Base-by-base conservation (phyloP, 1,140 invertebrate species). In the Drosophila kohkoa region DNA sequence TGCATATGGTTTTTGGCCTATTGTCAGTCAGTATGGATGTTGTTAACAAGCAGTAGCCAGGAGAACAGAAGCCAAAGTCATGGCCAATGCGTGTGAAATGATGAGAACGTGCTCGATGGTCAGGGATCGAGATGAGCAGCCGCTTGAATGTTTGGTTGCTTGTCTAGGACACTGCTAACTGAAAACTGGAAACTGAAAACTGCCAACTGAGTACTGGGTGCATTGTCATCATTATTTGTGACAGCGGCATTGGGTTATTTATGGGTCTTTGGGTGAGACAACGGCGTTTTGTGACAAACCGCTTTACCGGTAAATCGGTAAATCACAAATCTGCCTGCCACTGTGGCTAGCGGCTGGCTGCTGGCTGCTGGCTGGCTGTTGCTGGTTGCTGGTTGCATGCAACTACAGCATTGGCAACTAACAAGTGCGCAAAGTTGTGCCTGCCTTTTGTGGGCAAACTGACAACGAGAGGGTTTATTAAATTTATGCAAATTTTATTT, bases 401-500 rank as follows among this genome's bases (percentile, higher is more conserved):
- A 49, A 38, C 49, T 8, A 60, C 72, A 30, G 63, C 45, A 58
- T 65, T 54, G 48, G 55, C 65, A 62, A 76, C 75, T 77, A 80
- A 80, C 77, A 80, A 80, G 77, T 80, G 77, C 69, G 65, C 66
- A 64, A 41, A 73, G 20, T 25, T 73, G 45, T 71, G 68, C 77
- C 79, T 82, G 68, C 79, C 79, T 82, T 79, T 82, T 82, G 74
- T 82, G 79, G 77, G 20, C 75, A 60, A 32, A 48, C 77, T 71
- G 81, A 75, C 80, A 77, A 87, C 69, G 70, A 77, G 74, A 78
- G 74, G 85, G 85, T 88, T 88, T 88, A 88, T 88, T 88, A 89
- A 88, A 88, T 88, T 88, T 88, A 88, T 88, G 85, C 85, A 88
- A 88, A 88, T 88, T 88, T 88, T 88, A 88, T 88, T 88, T 88